These are phyloP conservation scores for Cosmia trapezina DNA, from an alignment of 2,888 invertebrate species.

Conservation along the genomic window DNA sequence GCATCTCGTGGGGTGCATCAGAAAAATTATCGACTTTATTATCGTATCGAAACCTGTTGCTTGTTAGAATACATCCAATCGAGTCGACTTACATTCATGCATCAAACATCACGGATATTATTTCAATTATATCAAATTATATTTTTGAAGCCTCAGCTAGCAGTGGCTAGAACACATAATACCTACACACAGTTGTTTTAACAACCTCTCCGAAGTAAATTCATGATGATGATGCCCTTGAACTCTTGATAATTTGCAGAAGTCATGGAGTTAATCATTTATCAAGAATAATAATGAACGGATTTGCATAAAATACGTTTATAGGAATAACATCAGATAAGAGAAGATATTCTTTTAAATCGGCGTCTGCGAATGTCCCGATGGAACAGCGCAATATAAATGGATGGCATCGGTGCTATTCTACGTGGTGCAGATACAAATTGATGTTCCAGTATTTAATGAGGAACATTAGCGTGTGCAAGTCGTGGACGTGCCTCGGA, in stretches of 20 bases:
- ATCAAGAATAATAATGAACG: constrained; percentile 68
- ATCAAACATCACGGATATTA: constrained; percentile 53
- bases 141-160: constrained; percentile 22
- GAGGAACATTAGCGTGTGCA: constrained; percentile 79
- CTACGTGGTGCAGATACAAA: constrained; percentile 78
- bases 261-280: constrained; percentile 66
- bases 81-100: constrained; percentile 58
- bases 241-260: constrained; percentile 69
- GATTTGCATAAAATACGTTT: constrained; percentile 69
- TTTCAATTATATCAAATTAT: constrained; percentile 52
- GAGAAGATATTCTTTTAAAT: constrained; percentile 56
- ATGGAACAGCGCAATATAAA: constrained; percentile 62
- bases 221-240: constrained; percentile 67
- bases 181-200: constrained; percentile 45
- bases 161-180: constrained; percentile 37
- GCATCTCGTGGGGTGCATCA: constrained; percentile 60
- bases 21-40: constrained; percentile 67
- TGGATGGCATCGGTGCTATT: constrained; percentile 65
- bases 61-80: constrained; percentile 42
- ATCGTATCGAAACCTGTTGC: constrained; percentile 53
- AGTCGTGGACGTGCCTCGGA: constrained; percentile 67
- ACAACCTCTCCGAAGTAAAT: constrained; percentile 42
- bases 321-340: constrained; percentile 49
- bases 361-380: constrained; percentile 52
- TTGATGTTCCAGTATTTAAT: constrained; percentile 79